Base-by-base conservation (phyloP, 2,113 vertebrate genomes). In the Galeopterus variegatus region DNA sequence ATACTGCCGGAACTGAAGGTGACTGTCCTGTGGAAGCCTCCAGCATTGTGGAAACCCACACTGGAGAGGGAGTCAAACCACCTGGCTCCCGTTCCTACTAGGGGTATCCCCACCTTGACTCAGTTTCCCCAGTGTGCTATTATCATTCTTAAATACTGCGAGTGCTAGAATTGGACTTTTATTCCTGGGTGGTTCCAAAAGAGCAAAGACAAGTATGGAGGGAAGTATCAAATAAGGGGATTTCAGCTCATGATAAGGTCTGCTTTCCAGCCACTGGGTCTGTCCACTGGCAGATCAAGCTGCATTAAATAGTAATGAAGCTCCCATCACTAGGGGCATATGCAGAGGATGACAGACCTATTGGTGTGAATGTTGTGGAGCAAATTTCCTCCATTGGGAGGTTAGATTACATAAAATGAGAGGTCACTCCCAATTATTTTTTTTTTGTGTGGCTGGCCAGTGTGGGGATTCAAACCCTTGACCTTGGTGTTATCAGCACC, bases 381-480 rank as follows among this genome's bases (percentile, higher is more conserved):
- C 77, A 50, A 58, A 33, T 48, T 33, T 81, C 69, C 73, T 82
- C 60, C 50, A 36, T 0, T 11, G 56, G 69, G 91, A 56, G 19
- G 69, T 96, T 77, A 85, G 33, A 88, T 36, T 21, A 90, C 5
- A n/a, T 93, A 90, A 88, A 69, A 33, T 79, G 41, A 45, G 79
- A 83, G n/a, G 41, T 50, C 0, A 0, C 21, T 82, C 23, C 67
- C 76, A 65, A 17, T 41, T 41, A 41, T 41, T 41, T 41, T 41
- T 41, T 41, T 41, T 41, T 41, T 41, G 41, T 41, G 41, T 41
- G 41, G 41, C 41, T 41, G 41, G 41, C 41, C 41, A 41, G 41
- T 41, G 41, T 41, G 41, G 41, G 41, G 41, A 41, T 41, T 41
- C 41, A 41, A 41, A 41, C 41, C 41, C 41, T 41, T 41, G 41